A percentile compares a stretch with the other conserved stretches of the same genome.
phyloP scores from a whole-genome alignment of 2,888 invertebrate species.

The Germaria angustata region DNA sequence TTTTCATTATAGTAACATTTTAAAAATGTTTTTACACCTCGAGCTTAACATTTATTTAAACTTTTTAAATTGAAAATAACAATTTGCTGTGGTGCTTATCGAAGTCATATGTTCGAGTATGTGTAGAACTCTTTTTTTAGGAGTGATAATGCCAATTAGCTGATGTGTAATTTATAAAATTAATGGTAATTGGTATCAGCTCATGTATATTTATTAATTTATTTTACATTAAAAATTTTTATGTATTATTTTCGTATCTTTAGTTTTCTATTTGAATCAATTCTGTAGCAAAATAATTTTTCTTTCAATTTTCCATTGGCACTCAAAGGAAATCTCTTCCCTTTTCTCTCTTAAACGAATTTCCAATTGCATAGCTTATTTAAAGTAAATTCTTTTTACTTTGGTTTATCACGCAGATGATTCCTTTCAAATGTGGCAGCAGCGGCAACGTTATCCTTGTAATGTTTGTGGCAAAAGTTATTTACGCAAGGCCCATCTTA shows the following conservation, averaged over 20 bases:
- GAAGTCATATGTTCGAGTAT: too few relatives aligned
- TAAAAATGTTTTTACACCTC: too few relatives aligned
- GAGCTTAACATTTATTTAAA: too few relatives aligned
- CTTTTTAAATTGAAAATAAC: neutral
- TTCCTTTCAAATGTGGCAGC: conserved; percentile 37
- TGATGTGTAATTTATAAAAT: too few relatives aligned
- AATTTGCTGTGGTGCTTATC: too few relatives aligned
- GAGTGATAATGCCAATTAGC: too few relatives aligned
- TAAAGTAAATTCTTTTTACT: neutral
- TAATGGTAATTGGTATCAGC: too few relatives aligned
- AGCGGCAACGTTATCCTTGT: conserved; percentile 72
- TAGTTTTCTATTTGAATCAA: neutral
- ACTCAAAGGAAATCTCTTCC: too few relatives aligned
- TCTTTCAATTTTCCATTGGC: neutral
- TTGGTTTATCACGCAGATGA: conserved; percentile 20
- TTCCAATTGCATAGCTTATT: neutral
- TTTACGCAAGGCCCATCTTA: conserved; percentile 73
- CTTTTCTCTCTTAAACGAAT: neutral
- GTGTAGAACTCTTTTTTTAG: too few relatives aligned
- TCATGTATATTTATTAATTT: neutral
- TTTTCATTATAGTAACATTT: too few relatives aligned
- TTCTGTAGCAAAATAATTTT: neutral
- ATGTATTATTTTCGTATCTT: neutral
- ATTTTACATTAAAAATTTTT: neutral
- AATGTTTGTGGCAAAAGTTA: conserved; percentile 74